Conservation (phyloP, 1,140 invertebrate genomes). For the Brachionus koreanus region DNA sequence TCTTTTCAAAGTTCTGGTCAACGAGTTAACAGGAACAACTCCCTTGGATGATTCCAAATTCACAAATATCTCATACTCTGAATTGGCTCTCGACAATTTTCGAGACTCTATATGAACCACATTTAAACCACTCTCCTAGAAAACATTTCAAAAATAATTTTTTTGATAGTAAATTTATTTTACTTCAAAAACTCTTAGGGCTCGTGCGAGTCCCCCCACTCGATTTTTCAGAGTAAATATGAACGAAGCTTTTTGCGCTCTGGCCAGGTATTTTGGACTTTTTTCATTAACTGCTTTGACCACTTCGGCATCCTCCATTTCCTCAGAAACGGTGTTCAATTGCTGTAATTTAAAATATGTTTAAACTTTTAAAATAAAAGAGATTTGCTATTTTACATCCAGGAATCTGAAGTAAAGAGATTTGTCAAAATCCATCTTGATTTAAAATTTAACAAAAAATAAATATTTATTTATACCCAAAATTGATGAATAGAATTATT, state of each 20-base stretch:
- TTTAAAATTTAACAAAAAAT: neutral
- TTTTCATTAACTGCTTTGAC: slow-evolving; percentile 27
- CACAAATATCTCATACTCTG: slow-evolving; percentile 83
- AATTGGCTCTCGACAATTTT: slow-evolving; percentile 66
- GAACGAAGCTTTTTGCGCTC: slow-evolving; percentile 63
- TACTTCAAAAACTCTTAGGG: slow-evolving; percentile 84
- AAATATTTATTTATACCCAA: neutral
- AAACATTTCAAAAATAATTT: too few relatives aligned
- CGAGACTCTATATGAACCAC: slow-evolving; percentile 90
- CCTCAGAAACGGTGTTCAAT: neutral
- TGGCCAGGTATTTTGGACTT: neutral
- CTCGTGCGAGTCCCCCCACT: slow-evolving; percentile 80
- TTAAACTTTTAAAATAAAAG: neutral
- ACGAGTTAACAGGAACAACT: slow-evolving; percentile 73
- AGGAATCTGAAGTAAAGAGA: slow-evolving; percentile 41
- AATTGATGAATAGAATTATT: neutral
- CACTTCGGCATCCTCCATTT: slow-evolving; percentile 29
- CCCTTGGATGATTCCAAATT: slow-evolving; percentile 84
- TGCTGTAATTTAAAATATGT: neutral
- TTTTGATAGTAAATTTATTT: slow-evolving; percentile 37
- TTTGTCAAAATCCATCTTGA: slow-evolving; percentile 40
- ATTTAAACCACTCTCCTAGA: slow-evolving; percentile 81
- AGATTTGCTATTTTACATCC: slow-evolving; percentile 8
- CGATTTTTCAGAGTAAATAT: slow-evolving; percentile 90
- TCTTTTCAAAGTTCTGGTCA: slow-evolving; percentile 67